Evolutionary conservation across 2,113 vertebrate genomes (phyloP), one percentile per base, ranked within the genome.

Genomic region (Sclerurus mexicanus): DNA sequence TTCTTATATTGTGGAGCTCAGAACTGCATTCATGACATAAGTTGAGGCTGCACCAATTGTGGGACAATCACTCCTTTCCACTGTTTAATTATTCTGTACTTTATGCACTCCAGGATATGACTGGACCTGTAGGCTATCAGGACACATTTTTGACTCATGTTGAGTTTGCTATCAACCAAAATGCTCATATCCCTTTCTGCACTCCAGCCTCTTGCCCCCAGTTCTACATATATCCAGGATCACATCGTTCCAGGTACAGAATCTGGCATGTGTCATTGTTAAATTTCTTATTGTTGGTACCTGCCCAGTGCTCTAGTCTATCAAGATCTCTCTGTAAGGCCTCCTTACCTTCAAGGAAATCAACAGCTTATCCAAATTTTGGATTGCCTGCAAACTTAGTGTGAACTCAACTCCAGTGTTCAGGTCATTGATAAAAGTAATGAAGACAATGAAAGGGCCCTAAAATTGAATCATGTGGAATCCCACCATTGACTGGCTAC

Each of bases 21-120:
- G 74, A 83, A 58, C 30, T 68, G 42, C n/a, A 49, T 3, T n/a
- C 9, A 16, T 18, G 31, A 37, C 0, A 3, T 9, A 19, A 89
- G 4, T 1, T 72, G 42, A 77, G 47, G 31, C 17, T 2, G 0
- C 17, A 49, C 7, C 44, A 44, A 6, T 7, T 4, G 1, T 55
- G 40, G 15, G 35, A 63, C 14, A 77, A 40, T 37, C 17, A 11
- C 12, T 73, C 68, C 35, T 87, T 86, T 74, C 19, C 42, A 47
- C 22, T 27, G 5, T 14, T 62, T n/a, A 63, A 30, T 8, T 77
- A 7, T 17, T 12, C 7, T 20, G 9, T 52, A 30, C 11, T 81
- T 72, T 35, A 46, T 6, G 13, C 3, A 22, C 31, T 53, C 23
- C 27, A 16, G 44, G 21, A 31, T 75, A 50, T 2, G 1, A 18